A percentile compares a stretch with the other conserved stretches of the same genome.
Conservation (phyloP, 2,888 invertebrate species). For the Lacanobia wlatinum region DNA sequence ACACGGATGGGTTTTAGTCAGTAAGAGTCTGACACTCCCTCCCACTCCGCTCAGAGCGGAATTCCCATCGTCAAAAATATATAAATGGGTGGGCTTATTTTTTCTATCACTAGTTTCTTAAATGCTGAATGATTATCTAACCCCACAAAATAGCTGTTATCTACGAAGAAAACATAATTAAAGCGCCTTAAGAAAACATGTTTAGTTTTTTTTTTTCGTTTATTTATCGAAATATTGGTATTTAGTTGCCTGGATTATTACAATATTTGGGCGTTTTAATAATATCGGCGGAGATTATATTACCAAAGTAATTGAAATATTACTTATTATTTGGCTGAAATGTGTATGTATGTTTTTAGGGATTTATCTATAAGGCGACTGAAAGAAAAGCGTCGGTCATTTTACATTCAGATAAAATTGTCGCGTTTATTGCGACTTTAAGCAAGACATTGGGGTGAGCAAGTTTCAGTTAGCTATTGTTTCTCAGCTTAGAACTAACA, state of each 20-base stretch:
- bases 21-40: too few relatives aligned
- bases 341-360: too few relatives aligned
- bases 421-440: background rate
- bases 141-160: too few relatives aligned
- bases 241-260: constrained; percentile 4
- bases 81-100: too few relatives aligned
- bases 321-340: background rate
- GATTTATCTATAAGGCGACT: too few relatives aligned
- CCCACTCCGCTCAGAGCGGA: too few relatives aligned
- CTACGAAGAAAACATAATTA: constrained; percentile 4
- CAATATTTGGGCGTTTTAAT: constrained; percentile 1
- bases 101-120: too few relatives aligned
- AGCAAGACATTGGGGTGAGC: background rate
- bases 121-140: background rate
- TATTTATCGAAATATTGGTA: constrained; percentile 7
- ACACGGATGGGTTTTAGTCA: too few relatives aligned
- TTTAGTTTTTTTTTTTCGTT: background rate
- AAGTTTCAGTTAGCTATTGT: background rate
- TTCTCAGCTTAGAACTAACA: too few relatives aligned
- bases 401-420: background rate
- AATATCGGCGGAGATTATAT: background rate
- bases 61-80: too few relatives aligned
- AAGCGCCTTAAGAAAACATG: background rate
- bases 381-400: too few relatives aligned
- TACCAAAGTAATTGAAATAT: constrained; percentile 6